These are phyloP conservation scores for Tillus elongatus DNA, from an alignment of 2,888 invertebrate species.

Conservation along the genomic window DNA sequence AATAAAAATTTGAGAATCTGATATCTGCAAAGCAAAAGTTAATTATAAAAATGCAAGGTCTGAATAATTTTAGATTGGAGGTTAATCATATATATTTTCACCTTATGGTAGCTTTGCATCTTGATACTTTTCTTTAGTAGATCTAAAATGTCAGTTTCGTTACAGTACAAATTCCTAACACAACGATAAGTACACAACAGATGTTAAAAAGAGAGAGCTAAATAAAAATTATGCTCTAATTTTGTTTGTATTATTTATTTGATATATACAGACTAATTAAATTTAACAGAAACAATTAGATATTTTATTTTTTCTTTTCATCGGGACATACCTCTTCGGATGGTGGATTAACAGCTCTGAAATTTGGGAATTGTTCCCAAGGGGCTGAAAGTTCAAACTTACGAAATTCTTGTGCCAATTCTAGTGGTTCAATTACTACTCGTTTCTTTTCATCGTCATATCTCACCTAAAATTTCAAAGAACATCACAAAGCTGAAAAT, in stretches of 20 bases:
- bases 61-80: too few relatives aligned
- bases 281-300: not conserved
- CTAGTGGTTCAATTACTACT: conserved; percentile 92
- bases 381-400: conserved; percentile 94
- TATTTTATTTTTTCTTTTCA: conserved; percentile 24
- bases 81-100: too few relatives aligned
- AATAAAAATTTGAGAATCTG: too few relatives aligned
- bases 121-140: too few relatives aligned
- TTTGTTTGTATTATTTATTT: not conserved
- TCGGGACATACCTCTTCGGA: conserved; percentile 52
- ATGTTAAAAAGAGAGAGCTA: not conserved
- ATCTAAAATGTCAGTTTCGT: too few relatives aligned
- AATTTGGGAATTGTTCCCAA: conserved; percentile 97
- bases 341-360: conserved; percentile 57
- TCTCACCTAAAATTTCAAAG: conserved; percentile 53
- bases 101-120: too few relatives aligned
- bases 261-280: not conserved
- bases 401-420: conserved; percentile 95
- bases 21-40: too few relatives aligned
- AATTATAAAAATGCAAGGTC: too few relatives aligned
- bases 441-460: conserved; percentile 97
- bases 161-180: conserved; percentile 3
- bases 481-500: conserved; percentile 9
- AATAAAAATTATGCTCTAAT: not conserved
- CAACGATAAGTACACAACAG: too few relatives aligned